Conservation (phyloP, 2,888 invertebrate genomes). For the Erpobdella octoculata region DNA sequence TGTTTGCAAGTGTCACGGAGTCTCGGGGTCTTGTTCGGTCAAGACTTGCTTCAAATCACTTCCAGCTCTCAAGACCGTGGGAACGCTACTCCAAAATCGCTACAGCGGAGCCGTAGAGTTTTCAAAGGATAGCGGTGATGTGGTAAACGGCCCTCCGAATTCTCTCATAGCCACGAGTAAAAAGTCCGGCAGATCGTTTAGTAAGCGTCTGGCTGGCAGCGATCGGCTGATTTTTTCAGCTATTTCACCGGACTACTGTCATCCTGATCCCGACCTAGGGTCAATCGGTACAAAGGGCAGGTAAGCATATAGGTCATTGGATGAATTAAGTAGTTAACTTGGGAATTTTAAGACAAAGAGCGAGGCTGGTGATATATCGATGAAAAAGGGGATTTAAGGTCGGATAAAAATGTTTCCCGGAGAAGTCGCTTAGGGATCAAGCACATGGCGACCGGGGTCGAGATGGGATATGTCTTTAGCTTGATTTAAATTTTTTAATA, state of each 20-base stretch:
- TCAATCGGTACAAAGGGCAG: constrained; percentile 72
- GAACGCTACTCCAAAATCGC: constrained; percentile 4
- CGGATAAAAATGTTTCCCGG: too few relatives aligned
- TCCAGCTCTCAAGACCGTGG: constrained; percentile 1
- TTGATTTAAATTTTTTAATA: too few relatives aligned
- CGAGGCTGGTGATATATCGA: not conserved
- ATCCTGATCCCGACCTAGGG: constrained; percentile 66
- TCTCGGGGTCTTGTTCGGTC: constrained; percentile 16
- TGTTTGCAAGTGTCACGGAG: constrained; percentile 25
- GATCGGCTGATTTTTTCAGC: constrained; percentile 66
- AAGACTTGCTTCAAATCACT: constrained; percentile 23
- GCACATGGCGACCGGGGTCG: too few relatives aligned
- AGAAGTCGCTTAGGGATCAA: too few relatives aligned
- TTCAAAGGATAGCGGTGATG: not conserved
- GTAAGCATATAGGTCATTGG: constrained; percentile 56
- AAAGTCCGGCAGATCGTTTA: constrained; percentile 14
- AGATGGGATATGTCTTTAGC: too few relatives aligned
- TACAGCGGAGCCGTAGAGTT: constrained; percentile 1
- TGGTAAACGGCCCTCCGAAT: not conserved
- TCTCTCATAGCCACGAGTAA: not conserved
- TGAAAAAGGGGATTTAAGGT: too few relatives aligned
- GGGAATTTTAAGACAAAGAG: not conserved
- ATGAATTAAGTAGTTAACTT: not conserved
- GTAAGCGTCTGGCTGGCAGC: constrained; percentile 17
- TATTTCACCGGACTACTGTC: constrained; percentile 76